A percentile compares a stretch with the other conserved stretches of the same genome.
These are phyloP conservation scores for Aphidoletes aphidimyza DNA, from an alignment of 2,888 invertebrate species.

Conservation along the genomic window DNA sequence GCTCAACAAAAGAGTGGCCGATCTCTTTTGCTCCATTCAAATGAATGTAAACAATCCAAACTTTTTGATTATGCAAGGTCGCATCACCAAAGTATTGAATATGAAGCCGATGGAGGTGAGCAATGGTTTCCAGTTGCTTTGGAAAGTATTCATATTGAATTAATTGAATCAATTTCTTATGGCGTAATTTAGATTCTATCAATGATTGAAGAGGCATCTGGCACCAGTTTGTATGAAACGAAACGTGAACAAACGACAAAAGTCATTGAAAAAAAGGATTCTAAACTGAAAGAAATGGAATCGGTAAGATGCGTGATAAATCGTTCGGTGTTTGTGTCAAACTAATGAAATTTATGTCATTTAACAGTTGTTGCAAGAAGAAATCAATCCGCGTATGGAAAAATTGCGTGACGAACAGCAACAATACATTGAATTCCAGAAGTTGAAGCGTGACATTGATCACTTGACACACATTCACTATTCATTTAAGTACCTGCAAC, in stretches of 20 bases:
- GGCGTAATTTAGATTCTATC: conserved; percentile 76
- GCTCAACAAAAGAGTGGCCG: conserved; percentile 88
- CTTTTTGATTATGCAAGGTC: conserved; percentile 99
- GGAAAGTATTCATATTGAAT: background rate
- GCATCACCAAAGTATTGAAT: conserved; percentile 97
- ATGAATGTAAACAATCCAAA: conserved; percentile 99
- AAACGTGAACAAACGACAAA: conserved; percentile 89
- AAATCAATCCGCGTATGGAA: conserved; percentile 88
- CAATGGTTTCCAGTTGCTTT: conserved; percentile 23
- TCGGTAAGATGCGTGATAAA: conserved; percentile 68
- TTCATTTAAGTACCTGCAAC: conserved; percentile 67
- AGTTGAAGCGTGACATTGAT: conserved; percentile 84
- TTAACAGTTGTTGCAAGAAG: conserved; percentile 83
- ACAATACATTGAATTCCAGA: conserved; percentile 88
- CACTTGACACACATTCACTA: conserved; percentile 76
- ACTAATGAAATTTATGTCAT: conserved; percentile 31
- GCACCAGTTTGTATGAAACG: conserved; percentile 95
- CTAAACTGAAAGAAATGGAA: conserved; percentile 86
- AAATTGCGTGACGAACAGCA: conserved; percentile 86
- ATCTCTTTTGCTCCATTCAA: conserved; percentile 96
- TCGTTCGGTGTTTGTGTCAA: conserved; percentile 8
- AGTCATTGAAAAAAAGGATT: conserved; percentile 92
- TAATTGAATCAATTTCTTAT: conserved; percentile 23
- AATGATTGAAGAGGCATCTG: conserved; percentile 99
- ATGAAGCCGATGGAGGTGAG: conserved; percentile 96